Evolutionary conservation across 1,140 invertebrate genomes (phyloP).

Genomic region (Cryptotermes secundus): DNA sequence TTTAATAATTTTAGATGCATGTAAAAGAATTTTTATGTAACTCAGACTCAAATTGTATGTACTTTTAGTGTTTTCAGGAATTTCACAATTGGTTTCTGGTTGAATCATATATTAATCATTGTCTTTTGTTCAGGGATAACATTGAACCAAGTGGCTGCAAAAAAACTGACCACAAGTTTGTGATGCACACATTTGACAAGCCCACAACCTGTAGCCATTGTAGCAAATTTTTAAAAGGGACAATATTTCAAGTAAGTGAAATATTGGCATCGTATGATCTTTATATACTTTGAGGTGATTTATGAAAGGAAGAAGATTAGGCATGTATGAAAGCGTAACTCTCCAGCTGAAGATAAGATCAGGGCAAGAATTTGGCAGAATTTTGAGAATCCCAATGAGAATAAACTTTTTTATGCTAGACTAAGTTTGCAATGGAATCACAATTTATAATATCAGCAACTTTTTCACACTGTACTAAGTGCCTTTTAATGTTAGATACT

Average conservation of each 20-base stretch:
- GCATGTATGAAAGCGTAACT: too few relatives aligned
- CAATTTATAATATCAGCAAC: too few relatives aligned
- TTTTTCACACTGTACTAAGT: too few relatives aligned
- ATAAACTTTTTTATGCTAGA: too few relatives aligned
- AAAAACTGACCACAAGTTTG: constrained; percentile 82
- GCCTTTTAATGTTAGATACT: too few relatives aligned
- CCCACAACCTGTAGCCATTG: constrained; percentile 80
- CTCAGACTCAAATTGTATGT: not conserved
- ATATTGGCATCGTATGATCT: constrained; percentile 34
- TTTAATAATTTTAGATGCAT: not conserved
- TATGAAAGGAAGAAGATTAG: constrained; percentile 29
- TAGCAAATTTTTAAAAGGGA: constrained; percentile 84
- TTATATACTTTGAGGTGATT: constrained; percentile 37
- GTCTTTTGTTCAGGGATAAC: constrained; percentile 70
- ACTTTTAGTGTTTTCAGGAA: not conserved
- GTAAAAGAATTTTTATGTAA: not conserved
- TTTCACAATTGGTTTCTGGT: not conserved
- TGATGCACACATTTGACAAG: constrained; percentile 82
- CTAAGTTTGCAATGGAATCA: too few relatives aligned
- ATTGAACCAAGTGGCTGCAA: constrained; percentile 75
- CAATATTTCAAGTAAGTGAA: constrained; percentile 71
- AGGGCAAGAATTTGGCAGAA: too few relatives aligned
- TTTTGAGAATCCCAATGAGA: too few relatives aligned
- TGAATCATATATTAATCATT: not conserved
- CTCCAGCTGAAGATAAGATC: too few relatives aligned